phyloP scores from a whole-genome alignment of 1,140 invertebrate species.

The Acromyrmex echinatior region DNA sequence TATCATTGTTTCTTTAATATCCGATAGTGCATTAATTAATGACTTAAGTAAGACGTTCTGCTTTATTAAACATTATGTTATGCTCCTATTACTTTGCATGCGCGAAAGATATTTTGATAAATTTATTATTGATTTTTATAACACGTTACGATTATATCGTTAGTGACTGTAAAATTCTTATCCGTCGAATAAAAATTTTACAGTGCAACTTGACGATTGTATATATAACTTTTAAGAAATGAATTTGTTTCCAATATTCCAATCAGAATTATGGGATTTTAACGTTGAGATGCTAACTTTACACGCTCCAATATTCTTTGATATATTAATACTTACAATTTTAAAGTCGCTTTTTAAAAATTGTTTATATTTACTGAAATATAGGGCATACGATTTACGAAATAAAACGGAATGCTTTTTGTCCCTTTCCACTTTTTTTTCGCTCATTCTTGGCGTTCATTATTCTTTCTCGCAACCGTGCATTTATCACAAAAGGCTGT shows the following conservation, averaged over 20 bases:
- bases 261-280: too few relatives aligned
- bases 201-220: background rate
- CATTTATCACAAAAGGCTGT: conserved; percentile 22
- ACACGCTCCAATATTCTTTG: background rate
- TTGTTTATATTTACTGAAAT: background rate
- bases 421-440: background rate
- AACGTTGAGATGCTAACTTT: too few relatives aligned
- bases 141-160: background rate
- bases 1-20: background rate
- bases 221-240: background rate
- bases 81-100: background rate
- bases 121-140: conserved; percentile 3
- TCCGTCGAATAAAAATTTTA: background rate
- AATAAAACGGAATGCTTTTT: background rate
- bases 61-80: conserved; percentile 5
- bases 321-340: background rate
- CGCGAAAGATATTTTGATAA: background rate
- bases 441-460: conserved; percentile 5
- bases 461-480: conserved; percentile 36
- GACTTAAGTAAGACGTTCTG: background rate
- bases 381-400: background rate
- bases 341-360: background rate
- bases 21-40: background rate
- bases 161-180: background rate
- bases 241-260: background rate